Evolutionary conservation across 2,797 vertebrate genomes (phyloP).

Genomic region (Poeciliopsis infans): DNA sequence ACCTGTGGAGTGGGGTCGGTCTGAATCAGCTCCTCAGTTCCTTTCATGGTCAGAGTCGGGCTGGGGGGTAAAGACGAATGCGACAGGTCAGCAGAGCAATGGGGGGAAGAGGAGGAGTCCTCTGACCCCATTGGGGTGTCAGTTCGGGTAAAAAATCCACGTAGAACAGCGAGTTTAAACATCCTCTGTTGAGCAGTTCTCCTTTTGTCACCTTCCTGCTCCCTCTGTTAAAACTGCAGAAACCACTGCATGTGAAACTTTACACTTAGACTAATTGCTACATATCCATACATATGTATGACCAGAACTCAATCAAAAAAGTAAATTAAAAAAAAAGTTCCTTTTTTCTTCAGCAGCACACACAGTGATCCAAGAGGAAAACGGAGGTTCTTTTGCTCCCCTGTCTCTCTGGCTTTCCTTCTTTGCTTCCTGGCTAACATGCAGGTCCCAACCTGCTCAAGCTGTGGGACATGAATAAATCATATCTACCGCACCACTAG

Average conservation of each 20-base stretch:
- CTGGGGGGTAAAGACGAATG: slow-evolving; percentile 42
- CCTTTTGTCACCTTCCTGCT: background rate
- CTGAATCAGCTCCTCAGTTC: slow-evolving; percentile 47
- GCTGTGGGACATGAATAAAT: slow-evolving; percentile 28
- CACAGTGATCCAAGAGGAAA: background rate
- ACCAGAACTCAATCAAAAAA: background rate
- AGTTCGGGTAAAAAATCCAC: slow-evolving; percentile 31
- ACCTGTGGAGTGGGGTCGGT: slow-evolving; percentile 58
- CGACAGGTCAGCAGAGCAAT: slow-evolving; percentile 31
- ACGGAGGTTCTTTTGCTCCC: background rate
- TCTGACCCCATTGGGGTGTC: slow-evolving; percentile 5
- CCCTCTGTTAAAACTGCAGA: slow-evolving; percentile 11
- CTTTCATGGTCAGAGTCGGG: slow-evolving; percentile 30
- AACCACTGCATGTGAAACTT: background rate
- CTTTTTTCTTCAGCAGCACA: background rate
- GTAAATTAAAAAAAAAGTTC: background rate
- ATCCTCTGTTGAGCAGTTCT: slow-evolving; percentile 28
- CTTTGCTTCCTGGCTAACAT: slow-evolving; percentile 13
- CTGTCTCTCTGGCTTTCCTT: slow-evolving; percentile 4
- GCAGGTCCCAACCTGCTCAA: slow-evolving; percentile 56
- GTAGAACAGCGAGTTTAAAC: slow-evolving; percentile 30
- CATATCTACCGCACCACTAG: slow-evolving; percentile 23
- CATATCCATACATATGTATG: background rate
- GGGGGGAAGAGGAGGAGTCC: slow-evolving; percentile 35
- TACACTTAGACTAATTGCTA: background rate